Base-by-base conservation (phyloP, 2,888 invertebrate genomes). In the Watsonalla cultraria region DNA sequence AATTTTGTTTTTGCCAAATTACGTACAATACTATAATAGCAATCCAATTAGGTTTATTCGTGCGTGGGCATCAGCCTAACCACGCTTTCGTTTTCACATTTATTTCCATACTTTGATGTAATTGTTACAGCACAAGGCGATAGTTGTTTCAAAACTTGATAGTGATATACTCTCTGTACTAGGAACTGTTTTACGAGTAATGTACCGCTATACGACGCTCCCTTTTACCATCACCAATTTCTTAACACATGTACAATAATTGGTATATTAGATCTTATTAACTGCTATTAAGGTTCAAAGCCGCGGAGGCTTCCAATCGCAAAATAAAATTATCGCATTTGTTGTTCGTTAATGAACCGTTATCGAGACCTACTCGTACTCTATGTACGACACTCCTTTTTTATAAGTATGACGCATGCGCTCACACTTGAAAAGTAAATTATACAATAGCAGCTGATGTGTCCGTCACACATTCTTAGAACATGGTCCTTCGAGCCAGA, bases 381-480 rank as follows among this genome's bases (percentile, higher is more conserved):
- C 63, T 62, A 64, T 65, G 65, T 68, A 69, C 71, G 60, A 65
- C 71, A 69, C 58, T 69, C 67, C 60, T 66, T 70, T 80, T 80
- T 77, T 74, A 74, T 70, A 69, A 73, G 64, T 64, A 77, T 84
- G 84, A 84, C 82, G 78, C 81, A 84, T 76, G 63, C 66, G 62
- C 62, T 59, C 66, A 69, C 61, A 65, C 65, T 72, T 68, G 53
- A 63, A 59, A 59, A 58, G 59, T 62, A 56, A 46, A 24, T 51
- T 54, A 45, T 53, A 57, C 50, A 53, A 48, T 51, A 54, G 55
- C 57, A 49, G 58, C 47, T 52, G 35, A 39, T 9, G 37, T 6
- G 48, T 14, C 48, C 37, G n/a, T 37, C 15, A 15, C 37, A 39
- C 37, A 57, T 72, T 70, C 69, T 64, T 61, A 55, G 66, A 70